phyloP scores from a whole-genome alignment of 2,797 vertebrate genomes.

The Pogoniulus pusillus region DNA sequence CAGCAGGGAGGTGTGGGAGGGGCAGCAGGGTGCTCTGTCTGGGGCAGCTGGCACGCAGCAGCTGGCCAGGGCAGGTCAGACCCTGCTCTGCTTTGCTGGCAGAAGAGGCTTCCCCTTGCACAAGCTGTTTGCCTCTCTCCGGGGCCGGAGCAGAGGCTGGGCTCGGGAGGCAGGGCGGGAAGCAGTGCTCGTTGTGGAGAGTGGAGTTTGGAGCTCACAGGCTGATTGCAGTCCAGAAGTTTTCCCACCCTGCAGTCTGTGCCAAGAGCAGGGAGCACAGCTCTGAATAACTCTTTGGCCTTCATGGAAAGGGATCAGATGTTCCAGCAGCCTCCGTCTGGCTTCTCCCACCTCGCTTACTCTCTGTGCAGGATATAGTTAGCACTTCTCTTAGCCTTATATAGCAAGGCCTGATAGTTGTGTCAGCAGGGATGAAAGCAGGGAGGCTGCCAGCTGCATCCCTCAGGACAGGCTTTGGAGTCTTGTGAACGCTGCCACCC shows the following conservation, averaged over 20 bases:
- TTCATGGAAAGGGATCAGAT: constrained; percentile 75
- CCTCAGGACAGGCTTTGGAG: constrained; percentile 82
- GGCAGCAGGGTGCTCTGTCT: no score
- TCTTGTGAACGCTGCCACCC: constrained; percentile 82
- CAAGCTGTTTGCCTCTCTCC: constrained; percentile 57
- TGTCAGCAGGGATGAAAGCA: constrained; percentile 75
- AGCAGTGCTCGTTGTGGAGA: neutral
- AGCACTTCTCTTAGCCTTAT: constrained; percentile 76
- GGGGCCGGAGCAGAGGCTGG: constrained; percentile 70
- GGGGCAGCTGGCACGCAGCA: neutral
- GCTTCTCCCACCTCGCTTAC: constrained; percentile 46
- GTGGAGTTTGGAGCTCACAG: constrained; percentile 54
- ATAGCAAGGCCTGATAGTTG: constrained; percentile 78
- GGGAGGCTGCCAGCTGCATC: constrained; percentile 77
- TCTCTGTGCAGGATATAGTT: constrained; percentile 72
- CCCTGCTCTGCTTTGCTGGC: neutral
- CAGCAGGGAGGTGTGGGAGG: neutral
- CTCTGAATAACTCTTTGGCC: constrained; percentile 80
- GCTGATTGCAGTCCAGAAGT: constrained; percentile 59
- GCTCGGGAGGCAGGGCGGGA: constrained; percentile 59
- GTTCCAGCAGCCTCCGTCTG: constrained; percentile 69
- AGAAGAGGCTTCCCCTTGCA: constrained; percentile 23
- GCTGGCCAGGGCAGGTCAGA: neutral
- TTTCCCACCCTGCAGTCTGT: constrained; percentile 71
- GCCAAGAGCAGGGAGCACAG: constrained; percentile 61